Conservation (phyloP, 2,888 invertebrate species). For the Matsumyia berberina region DNA sequence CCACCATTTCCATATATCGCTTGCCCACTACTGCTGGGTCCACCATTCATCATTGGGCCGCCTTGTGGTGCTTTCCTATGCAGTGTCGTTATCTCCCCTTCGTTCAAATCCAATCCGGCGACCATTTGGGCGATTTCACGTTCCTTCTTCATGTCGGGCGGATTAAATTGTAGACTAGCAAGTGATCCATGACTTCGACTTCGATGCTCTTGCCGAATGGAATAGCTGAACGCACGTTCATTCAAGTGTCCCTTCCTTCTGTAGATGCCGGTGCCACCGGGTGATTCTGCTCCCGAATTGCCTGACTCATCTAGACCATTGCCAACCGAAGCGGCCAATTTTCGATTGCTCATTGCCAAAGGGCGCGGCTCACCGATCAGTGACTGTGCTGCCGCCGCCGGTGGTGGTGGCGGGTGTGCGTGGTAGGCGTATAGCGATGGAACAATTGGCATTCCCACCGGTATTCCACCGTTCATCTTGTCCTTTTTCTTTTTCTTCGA, state of each 20-base stretch:
- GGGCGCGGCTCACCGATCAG: slow-evolving; percentile 86
- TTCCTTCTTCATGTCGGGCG: slow-evolving; percentile 94
- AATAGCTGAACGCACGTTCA: slow-evolving; percentile 96
- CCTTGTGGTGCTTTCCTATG: slow-evolving; percentile 80
- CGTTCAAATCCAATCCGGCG: slow-evolving; percentile 93
- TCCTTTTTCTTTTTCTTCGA: slow-evolving; percentile 85
- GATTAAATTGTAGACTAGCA: slow-evolving; percentile 95
- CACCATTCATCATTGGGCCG: slow-evolving; percentile 79
- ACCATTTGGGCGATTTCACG: slow-evolving; percentile 96
- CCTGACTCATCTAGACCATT: slow-evolving; percentile 87
- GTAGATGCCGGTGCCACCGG: slow-evolving; percentile 92
- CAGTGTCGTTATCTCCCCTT: slow-evolving; percentile 87
- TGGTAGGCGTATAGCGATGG: slow-evolving; percentile 85
- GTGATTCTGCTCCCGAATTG: slow-evolving; percentile 86
- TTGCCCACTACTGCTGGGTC: slow-evolving; percentile 75
- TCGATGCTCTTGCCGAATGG: slow-evolving; percentile 96
- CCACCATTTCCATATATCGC: slow-evolving; percentile 80
- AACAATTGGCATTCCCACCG: slow-evolving; percentile 85
- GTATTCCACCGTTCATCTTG: slow-evolving; percentile 83
- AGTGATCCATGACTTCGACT: slow-evolving; percentile 96
- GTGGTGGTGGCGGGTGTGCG: slow-evolving; percentile 81
- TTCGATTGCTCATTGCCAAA: slow-evolving; percentile 85
- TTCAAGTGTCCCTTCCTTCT: slow-evolving; percentile 95
- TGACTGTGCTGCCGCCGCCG: slow-evolving; percentile 86
- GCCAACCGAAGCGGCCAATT: slow-evolving; percentile 89